Evolutionary conservation across 2,797 vertebrate species (phyloP).

Genomic region (Microcaecilia unicolor): DNA sequence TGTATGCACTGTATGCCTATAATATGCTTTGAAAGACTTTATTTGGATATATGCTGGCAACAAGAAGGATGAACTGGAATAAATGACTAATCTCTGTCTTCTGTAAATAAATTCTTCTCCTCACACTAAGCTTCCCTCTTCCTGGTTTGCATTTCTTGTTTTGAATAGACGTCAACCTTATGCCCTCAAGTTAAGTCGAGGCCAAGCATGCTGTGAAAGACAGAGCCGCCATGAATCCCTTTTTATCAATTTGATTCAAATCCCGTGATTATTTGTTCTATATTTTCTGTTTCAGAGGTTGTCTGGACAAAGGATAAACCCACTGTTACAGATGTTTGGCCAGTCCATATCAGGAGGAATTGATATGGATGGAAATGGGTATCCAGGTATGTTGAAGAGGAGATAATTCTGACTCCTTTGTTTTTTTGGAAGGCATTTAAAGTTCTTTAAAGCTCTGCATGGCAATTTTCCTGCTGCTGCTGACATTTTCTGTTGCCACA

Average conservation of each 20-base stretch:
- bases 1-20: no score
- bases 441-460: no score
- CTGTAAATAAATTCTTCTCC: not conserved
- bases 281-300: conserved; percentile 66
- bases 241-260: not conserved
- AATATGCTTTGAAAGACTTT: no score
- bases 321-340: conserved; percentile 86
- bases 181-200: not conserved
- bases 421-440: no score
- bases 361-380: conserved; percentile 95
- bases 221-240: not conserved
- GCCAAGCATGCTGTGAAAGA: not conserved
- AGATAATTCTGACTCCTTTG: no score
- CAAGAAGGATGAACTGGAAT: not conserved
- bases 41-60: not conserved
- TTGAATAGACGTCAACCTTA: not conserved
- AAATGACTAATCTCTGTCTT: not conserved
- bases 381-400: conserved; percentile 80
- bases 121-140: no score
- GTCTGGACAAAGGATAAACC: conserved; percentile 69
- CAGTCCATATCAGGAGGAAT: conserved; percentile 91
- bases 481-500: no score
- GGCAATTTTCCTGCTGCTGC: no score
- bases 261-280: not conserved
- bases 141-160: no score